Evolutionary conservation across 2,797 vertebrate genomes (phyloP), one percentile per base, ranked within the genome.

Genomic region (Trachurus trachurus): DNA sequence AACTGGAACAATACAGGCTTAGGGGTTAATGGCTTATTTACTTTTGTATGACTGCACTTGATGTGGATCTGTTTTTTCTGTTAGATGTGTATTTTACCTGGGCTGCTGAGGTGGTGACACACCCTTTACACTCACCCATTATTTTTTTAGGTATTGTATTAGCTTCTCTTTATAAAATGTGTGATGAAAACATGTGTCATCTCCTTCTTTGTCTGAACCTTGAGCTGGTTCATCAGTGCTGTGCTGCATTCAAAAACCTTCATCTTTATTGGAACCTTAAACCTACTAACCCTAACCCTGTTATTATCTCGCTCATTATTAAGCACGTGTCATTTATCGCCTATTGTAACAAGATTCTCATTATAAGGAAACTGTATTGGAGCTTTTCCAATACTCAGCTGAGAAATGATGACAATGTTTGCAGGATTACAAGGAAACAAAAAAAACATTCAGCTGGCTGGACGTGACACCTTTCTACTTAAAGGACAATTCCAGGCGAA

Each of bases 61-160:
- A 21, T 34, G 37, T 4, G 29, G 26, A 34, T 65, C 6, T 47
- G 10, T 47, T 26, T 45, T 64, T 31, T 47, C 10, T 22, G 17
- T n/a, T 17, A 1, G 21, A n/a, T 44, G 42, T 52, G 47, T 62
- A 9, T 60, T 61, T 12, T 9, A 78, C 63, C 74, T 83, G 69
- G 39, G 45, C 53, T 66, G 76, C 67, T 63, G 60, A 63, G 22
- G 59, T 21, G 21, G 5, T 45, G 50, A 63, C 60, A 47, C 57
- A 54, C 29, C 16, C 16, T 45, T 4, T 50, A 22, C 34, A 5
- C 39, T 64, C 9, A 37, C 6, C 15, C 37, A 42, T 9, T n/a
- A 31, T 12, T 34, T 22, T 64, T 16, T 21, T 26, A 26, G 1
- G 26, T 3, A 26, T 15, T 45, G 15, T 42, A 17, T 66, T 37